Evolutionary conservation across 2,888 invertebrate species (phyloP), one percentile per base, ranked within the genome.

Genomic region (Malthinus flaveolus): DNA sequence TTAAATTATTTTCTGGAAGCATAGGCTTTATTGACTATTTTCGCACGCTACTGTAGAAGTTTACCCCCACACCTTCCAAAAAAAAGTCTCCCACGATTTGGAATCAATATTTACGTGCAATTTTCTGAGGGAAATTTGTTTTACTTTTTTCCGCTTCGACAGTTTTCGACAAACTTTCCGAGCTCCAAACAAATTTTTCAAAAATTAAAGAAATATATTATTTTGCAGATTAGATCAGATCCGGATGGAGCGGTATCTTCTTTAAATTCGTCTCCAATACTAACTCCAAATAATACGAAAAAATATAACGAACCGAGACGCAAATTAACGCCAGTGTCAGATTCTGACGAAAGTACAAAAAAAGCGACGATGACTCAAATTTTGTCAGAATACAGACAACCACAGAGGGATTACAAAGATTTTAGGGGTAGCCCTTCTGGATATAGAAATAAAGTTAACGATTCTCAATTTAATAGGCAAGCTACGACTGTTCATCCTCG

Each of bases 161-260:
- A 23, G 2, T 23, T 23, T 23, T 23, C 23, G 5, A 23, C 23
- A 23, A 23, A 5, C 23, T 23, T 5, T 33, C 33, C n/a, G 34
- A 23, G 9, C 7, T 46, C n/a, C n/a, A n/a, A n/a, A n/a, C n/a
- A 15, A 23, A 23, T 11, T 6, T 36, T 47, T 42, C 34, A 47
- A 15, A 49, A 15, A 9, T 12, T n/a, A 10, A 31, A 37, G 32
- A 11, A 4, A 46, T 32, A 42, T 50, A 42, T 35, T 37, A 13
- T n/a, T 37, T 56, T 58, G n/a, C 75, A 86, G 82, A 72, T 82
- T 3, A 82, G 89, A 33, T 86, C 87, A 51, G 88, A 89, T 61
- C 90, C 90, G 1, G 90, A 90, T 68, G 90, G 89, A 0, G 89
- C 89, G 8, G 82, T 84, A 0, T 87, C 88, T 12, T 83, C 82